These are phyloP conservation scores for Antechinus stuartii DNA, from an alignment of 2,113 vertebrate species.

Conservation along the genomic window DNA sequence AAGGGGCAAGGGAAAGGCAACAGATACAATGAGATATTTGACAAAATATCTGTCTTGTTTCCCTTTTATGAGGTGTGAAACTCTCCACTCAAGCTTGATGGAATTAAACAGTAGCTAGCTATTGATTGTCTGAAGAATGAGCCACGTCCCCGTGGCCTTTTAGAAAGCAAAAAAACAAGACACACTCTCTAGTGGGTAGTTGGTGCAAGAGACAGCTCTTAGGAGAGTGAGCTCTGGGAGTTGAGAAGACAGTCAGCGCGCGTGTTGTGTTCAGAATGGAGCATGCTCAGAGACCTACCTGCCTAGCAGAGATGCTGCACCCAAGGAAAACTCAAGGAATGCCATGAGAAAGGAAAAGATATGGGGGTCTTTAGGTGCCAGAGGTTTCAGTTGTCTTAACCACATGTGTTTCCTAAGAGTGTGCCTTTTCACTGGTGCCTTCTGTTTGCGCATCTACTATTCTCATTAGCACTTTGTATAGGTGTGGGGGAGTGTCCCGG, in stretches of 20 bases:
- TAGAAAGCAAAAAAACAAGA: not conserved
- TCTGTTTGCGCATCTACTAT: not conserved
- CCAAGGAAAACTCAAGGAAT: not conserved
- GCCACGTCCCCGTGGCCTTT: not conserved
- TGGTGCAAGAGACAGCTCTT: not conserved
- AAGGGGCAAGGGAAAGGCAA: not conserved
- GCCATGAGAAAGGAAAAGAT: not conserved
- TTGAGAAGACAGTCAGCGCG: not conserved
- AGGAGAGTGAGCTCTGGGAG: not conserved
- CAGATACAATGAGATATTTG: not conserved
- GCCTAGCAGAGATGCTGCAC: not conserved
- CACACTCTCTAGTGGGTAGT: not conserved
- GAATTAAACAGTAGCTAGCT: not conserved
- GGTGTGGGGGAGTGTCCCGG: not conserved
- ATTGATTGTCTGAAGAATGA: not conserved
- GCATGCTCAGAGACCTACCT: not conserved
- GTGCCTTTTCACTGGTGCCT: not conserved
- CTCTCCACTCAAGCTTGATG: not conserved
- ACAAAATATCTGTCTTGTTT: not conserved
- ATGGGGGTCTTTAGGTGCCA: not conserved
- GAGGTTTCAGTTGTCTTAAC: not conserved
- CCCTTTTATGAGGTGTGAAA: not conserved
- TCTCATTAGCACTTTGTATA: not conserved
- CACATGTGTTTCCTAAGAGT: not conserved
- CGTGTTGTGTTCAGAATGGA: not conserved